Evolutionary conservation across 2,797 vertebrate genomes (phyloP), one percentile per base, ranked within the genome.

Genomic region (Lepus oiostolus): DNA sequence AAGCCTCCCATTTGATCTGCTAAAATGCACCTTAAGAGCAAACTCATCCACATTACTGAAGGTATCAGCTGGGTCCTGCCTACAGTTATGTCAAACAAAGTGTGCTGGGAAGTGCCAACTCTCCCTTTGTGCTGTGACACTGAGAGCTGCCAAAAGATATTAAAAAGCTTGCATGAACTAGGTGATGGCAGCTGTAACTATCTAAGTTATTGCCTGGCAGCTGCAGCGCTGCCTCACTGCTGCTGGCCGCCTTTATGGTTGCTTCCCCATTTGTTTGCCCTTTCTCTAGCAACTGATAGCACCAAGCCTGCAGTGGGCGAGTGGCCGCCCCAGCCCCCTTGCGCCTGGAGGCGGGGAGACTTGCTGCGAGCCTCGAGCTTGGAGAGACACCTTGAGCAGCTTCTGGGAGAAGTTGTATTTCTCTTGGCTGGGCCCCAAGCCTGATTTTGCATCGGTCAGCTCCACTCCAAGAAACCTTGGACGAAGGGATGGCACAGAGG

Each of bases 11-110:
- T 97, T 97, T 96, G 96, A 97, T 98, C 96, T 97, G 96, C 97
- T 98, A 95, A 97, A 98, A 97, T 0, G 93, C 97, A 98, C 98
- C 98, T 98, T 98, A 98, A 98, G 97, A 98, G 97, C 97, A 97
- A 98, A 97, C 96, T 97, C 97, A 97, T 96, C 95, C 97, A 95
- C 97, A 97, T 97, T 97, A 97, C 98, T 97, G 98, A 98, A 98
- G 98, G 98, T 98, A 98, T 98, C 98, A 99, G 98, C 98, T 98
- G 98, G 98, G 98, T 98, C 98, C 98, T 98, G 98, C 98, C 98
- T 98, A 98, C 98, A 98, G 98, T 98, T 98, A 98, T 98, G 98
- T 98, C 98, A 98, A 98, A 98, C 98, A 98, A 99, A 98, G 98
- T 99, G 98, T 98, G 98, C 98, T 97, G 95, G 83, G 92, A 98